phyloP scores from a whole-genome alignment of 2,888 invertebrate species.

The Hydroisotoma schaefferi region DNA sequence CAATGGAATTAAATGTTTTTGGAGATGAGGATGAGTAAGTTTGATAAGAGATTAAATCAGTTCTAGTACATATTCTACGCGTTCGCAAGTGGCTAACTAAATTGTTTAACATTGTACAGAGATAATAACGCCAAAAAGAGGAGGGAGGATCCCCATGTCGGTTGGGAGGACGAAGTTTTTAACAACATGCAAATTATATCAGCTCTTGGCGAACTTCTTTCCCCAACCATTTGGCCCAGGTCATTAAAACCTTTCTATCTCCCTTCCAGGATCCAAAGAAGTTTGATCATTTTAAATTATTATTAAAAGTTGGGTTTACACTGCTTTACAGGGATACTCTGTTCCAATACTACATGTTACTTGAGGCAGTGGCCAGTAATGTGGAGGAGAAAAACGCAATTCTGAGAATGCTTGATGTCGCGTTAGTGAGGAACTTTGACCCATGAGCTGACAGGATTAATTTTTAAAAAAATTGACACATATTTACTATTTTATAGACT shows the following conservation, averaged over 20 bases:
- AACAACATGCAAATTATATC: slow-evolving; percentile 15
- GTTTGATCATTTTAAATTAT: no score
- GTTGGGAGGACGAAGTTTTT: slow-evolving; percentile 12
- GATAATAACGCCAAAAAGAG: not conserved
- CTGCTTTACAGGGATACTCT: slow-evolving; percentile 14
- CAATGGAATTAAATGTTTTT: slow-evolving; percentile 12
- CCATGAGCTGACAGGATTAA: no score
- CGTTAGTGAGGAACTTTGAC: not conserved
- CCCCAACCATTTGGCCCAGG: slow-evolving; percentile 14
- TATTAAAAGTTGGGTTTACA: not conserved
- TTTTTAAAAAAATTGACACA: no score
- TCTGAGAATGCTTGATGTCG: slow-evolving; percentile 4
- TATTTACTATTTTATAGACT: no score
- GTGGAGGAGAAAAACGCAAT: slow-evolving; percentile 14
- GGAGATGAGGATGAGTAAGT: slow-evolving; percentile 2
- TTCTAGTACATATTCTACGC: no score
- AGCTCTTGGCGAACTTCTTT: not conserved
- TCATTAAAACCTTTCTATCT: not conserved
- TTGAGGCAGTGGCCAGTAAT: slow-evolving; percentile 16
- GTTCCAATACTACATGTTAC: slow-evolving; percentile 20
- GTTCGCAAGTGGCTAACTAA: no score
- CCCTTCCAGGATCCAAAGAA: no score
- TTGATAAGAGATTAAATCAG: no score
- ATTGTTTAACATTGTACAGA: no score
- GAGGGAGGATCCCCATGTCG: slow-evolving; percentile 6